Evolutionary conservation across 2,888 invertebrate genomes (phyloP), one percentile per base, ranked within the genome.

Genomic region (Ennomos erosarius): DNA sequence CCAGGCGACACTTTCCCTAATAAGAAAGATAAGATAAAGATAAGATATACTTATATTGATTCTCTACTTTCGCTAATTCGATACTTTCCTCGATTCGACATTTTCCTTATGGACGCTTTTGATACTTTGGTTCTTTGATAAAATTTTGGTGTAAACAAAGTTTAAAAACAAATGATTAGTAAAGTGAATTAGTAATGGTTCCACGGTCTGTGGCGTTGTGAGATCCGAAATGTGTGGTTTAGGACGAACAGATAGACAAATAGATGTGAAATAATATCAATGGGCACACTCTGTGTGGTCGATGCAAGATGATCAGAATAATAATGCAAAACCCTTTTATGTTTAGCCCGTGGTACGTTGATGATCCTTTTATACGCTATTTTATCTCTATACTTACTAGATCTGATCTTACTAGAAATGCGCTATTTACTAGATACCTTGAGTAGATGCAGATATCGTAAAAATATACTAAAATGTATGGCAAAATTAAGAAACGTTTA

Each of bases 201-300:
- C 77, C 71, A 81, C 76, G 71, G 76, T 50, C 52, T 62, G 69
- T 64, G 75, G 73, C 75, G 70, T 65, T 78, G 88, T 91, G 80
- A 90, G 89, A 90, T 75, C 70, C 78, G 85, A 89, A 89, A 85
- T 55, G 85, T 89, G 87, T 85, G 69, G 76, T 88, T 90, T 50
- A 88, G 87, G 88, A 87, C 86, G 89, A 86, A 90, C 90, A 90
- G 90, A 90, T 86, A 90, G 90, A 90, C 88, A 80, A 81, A 64
- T 79, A 86, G 79, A 76, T 80, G 87, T 85, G 84, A 83, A 79
- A 72, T 75, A 80, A 79, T 77, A 76, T 77, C 79, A 80, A 81
- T 76, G 79, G 73, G 75, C 82, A 74, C 83, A 85, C 82, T 78
- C 81, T 26, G 71, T 76, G 85, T 82, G 81, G 76, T 76, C 71